A percentile compares a stretch with the other conserved stretches of the same genome.
Conservation (phyloP, 2,797 vertebrate species). For the Pygocentrus nattereri region DNA sequence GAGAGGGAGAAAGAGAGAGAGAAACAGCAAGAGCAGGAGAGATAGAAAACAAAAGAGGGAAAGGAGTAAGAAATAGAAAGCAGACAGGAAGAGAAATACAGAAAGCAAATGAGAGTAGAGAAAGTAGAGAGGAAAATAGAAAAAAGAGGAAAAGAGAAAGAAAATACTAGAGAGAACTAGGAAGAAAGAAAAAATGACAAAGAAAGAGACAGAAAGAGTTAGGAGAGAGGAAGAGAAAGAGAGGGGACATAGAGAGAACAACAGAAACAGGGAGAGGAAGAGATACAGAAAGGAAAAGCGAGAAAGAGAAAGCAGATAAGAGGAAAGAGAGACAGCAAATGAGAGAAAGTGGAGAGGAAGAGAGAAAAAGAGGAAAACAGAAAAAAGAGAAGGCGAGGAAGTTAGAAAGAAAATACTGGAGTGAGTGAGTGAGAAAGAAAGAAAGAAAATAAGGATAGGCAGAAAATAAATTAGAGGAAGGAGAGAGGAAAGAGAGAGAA, state of each 20-base stretch:
- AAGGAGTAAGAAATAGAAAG: neutral
- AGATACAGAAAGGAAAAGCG: constrained; percentile 55
- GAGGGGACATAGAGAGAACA: no score
- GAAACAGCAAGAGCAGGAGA: neutral
- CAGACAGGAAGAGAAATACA: constrained; percentile 6
- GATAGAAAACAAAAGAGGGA: neutral
- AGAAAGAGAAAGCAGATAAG: constrained; percentile 52
- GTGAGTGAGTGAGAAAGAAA: neutral
- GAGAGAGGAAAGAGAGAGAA: constrained; percentile 43
- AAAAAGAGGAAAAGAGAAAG: neutral
- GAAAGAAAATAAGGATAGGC: no score
- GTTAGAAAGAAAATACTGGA: neutral
- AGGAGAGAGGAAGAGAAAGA: no score
- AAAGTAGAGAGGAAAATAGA: neutral
- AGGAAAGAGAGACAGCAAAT: no score
- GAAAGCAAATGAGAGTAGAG: neutral
- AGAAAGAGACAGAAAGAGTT: no score
- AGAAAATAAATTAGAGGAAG: no score
- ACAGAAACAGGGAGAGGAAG: no score
- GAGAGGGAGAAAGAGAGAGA: neutral
- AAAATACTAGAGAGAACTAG: no score
- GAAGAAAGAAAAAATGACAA: no score
- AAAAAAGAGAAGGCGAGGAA: neutral
- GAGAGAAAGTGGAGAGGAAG: no score
- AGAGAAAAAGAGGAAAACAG: neutral